Evolutionary conservation across 2,888 invertebrate species (phyloP), one percentile per base, ranked within the genome.

Genomic region (Lochmaea crataegi): DNA sequence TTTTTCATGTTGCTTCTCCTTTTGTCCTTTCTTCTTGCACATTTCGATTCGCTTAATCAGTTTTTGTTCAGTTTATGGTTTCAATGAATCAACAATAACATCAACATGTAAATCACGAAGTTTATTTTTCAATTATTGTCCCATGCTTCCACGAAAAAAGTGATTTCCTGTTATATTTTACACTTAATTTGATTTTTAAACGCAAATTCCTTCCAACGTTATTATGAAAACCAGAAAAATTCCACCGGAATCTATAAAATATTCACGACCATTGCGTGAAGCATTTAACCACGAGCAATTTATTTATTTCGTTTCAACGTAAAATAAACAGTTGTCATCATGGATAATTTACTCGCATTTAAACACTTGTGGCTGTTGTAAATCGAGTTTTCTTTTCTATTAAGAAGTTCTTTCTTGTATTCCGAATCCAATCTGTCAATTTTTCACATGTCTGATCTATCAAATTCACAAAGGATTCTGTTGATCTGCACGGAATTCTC

Each of bases 401-500:
- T 16, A 53, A 16, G 53, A 53, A 53, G 53, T 18, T 53, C 18
- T 53, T 18, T 53, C 9, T 53, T 53, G 3, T 53, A 18, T 16
- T 53, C 18, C 16, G 53, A 18, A 18, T 53, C 18, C 16, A 53
- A 53, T 53, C 18, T 11, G 53, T 53, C 53, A 53, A 53, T 53
- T 53, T 18, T 53, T 53, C 53, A 53, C 16, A 53, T 18, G 53
- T 53, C 53, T 53, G 53, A 53, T 53, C 53, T 53, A 53, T 53
- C 53, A 53, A 53, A 53, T 53, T 16, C 53, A 53, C 53, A 53
- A 53, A 53, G 18, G 53, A 51, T 16, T 51, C 9, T 51, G 16
- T 9, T 51, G 51, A 51, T 51, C 51, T 51, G n/a, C n/a, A 51
- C 51, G 16, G 9, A 53, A 53, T 53, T 53, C 53, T 53, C 53